Evolutionary conservation across 2,797 vertebrate genomes (phyloP), one percentile per base, ranked within the genome.

Genomic region (Fratercula arctica): DNA sequence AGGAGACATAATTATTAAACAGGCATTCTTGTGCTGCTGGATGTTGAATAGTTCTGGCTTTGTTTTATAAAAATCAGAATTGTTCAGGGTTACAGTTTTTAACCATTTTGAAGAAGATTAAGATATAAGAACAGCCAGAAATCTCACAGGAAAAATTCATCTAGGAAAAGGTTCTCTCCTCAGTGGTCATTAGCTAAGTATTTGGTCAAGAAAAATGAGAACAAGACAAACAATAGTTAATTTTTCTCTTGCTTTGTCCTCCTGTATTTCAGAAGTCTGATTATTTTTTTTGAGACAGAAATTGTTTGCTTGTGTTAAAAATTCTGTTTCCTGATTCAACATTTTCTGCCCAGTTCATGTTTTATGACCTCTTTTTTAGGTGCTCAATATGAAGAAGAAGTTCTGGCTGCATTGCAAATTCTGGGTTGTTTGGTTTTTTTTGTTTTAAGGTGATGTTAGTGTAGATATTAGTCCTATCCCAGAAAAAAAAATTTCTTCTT

Each of bases 401-500:
- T 67, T 78, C 61, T 54, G 12, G 4, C 29, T 72, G 50, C 19
- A 26, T 24, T 85, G 29, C 51, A 78, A 70, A 35, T 72, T 3
- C n/a, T 53, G 20, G 20, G 31, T 4, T 24, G 41, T 6, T 16
- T 16, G 16, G 0, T 1, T 23, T 50, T 46, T 5, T 11, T 64
- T 75, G 11, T 18, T 78, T 46, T 50, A 10, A 82, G 43, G 12
- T 10, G 8, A 10, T 78, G 8, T 25, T 46, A 16, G 3, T 24
- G 1, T n/a, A 48, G 9, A 23, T 85, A n/a, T 43, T 66, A 37
- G 4, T 37, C 24, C 12, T 73, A 6, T 56, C 33, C 19, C 9
- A 14, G 28, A 2, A 41, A 43, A 43, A 43, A 43, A 43, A 43
- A 6, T 43, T 43, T 43, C 41, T 43, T 54, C 2, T 28, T 53